Conservation (phyloP, 1,140 invertebrate genomes). For the Cydia amplana region DNA sequence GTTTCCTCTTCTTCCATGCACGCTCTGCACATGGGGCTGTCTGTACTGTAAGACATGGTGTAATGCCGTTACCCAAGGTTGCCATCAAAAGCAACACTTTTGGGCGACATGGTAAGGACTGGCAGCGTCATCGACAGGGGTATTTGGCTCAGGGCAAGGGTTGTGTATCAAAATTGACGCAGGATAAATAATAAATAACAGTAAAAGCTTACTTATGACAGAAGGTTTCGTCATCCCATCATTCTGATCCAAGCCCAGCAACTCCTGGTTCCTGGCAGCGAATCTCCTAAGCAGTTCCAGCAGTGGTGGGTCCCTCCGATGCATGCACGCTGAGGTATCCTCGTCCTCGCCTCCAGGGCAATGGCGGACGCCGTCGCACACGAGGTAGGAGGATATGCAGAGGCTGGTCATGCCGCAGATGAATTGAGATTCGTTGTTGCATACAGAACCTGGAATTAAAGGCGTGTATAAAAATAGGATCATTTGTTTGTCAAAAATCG, state of each 20-base stretch:
- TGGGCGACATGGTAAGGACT: too few species aligned
- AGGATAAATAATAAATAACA: background rate
- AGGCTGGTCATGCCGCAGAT: conserved; percentile 67
- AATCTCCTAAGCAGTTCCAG: conserved; percentile 67
- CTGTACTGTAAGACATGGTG: too few species aligned
- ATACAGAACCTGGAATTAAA: conserved; percentile 59
- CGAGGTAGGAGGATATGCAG: conserved; percentile 81
- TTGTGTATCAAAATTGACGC: too few species aligned
- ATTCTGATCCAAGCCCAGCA: conserved; percentile 64
- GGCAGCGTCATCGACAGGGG: too few species aligned
- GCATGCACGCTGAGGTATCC: conserved; percentile 59
- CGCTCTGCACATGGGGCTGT: too few species aligned
- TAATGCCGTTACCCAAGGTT: too few species aligned
- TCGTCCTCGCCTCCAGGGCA: conserved; percentile 81
- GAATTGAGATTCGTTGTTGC: conserved; percentile 68
- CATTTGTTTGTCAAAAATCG: too few species aligned
- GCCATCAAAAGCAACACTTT: too few species aligned
- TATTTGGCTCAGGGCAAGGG: too few species aligned
- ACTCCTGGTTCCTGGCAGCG: conserved; percentile 70
- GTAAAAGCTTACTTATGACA: conserved; percentile 67
- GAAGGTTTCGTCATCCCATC: conserved; percentile 67
- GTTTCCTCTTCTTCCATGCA: too few species aligned
- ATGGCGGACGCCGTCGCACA: conserved; percentile 82
- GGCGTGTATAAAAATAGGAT: too few species aligned
- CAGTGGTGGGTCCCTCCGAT: conserved; percentile 61